Conservation (phyloP, 2,113 vertebrate species). For the Eidolon helvum region DNA sequence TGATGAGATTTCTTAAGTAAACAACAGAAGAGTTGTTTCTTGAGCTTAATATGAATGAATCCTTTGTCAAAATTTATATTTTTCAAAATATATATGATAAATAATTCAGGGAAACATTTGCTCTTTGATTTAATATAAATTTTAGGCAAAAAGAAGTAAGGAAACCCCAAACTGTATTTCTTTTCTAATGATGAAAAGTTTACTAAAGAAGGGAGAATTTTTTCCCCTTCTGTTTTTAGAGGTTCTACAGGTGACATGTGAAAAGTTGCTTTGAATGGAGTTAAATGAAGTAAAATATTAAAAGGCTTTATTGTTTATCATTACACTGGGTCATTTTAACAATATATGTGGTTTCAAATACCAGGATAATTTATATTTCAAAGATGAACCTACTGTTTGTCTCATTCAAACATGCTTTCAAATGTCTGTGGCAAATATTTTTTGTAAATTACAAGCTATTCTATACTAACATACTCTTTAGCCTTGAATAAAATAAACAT, state of each 20-base stretch:
- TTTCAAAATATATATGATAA: neutral
- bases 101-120: neutral
- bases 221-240: neutral
- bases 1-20: neutral
- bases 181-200: neutral
- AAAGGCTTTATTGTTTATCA: neutral
- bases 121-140: neutral
- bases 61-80: neutral
- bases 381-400: neutral
- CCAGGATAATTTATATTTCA: neutral
- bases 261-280: neutral
- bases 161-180: neutral
- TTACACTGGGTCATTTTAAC: neutral
- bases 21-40: neutral
- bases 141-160: constrained; percentile 35
- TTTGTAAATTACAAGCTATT: neutral
- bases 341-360: constrained; percentile 20
- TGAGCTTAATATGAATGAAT: neutral
- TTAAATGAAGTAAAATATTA: neutral
- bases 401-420: neutral
- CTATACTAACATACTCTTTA: neutral
- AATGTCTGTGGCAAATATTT: constrained; percentile 9
- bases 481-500: neutral
- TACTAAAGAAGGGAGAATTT: neutral
- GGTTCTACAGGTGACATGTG: neutral